Percentiles rank a stretch among this genome's conserved stretches.
These are phyloP conservation scores for Sycophaga agraensis DNA, from an alignment of 1,140 invertebrate species.

Conservation along the genomic window DNA sequence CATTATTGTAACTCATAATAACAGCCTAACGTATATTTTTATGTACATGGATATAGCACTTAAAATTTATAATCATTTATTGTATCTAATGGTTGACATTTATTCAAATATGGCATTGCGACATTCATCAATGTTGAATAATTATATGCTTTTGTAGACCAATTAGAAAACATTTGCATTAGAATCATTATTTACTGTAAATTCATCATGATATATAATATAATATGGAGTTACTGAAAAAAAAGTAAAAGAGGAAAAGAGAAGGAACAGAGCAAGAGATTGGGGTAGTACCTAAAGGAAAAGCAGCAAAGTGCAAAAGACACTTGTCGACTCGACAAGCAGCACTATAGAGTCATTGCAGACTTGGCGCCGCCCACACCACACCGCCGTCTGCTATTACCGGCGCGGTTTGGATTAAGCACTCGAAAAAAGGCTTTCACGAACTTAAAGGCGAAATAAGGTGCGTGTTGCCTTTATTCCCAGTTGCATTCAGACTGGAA, in stretches of 20 bases:
- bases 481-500: background rate
- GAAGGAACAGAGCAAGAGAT: background rate
- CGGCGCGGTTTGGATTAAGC: conserved; percentile 1
- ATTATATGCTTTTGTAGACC: too few relatives aligned
- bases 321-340: background rate
- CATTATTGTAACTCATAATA: too few relatives aligned
- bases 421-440: conserved; percentile 27
- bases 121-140: too few relatives aligned
- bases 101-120: too few relatives aligned
- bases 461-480: conserved; percentile 8
- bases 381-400: background rate
- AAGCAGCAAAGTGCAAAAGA: conserved; percentile 20
- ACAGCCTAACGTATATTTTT: too few relatives aligned
- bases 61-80: too few relatives aligned
- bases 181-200: background rate
- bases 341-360: conserved; percentile 6
- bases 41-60: background rate
- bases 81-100: too few relatives aligned
- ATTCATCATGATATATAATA: background rate
- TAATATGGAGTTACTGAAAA: too few relatives aligned
- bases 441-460: conserved; percentile 16
- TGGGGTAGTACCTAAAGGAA: background rate
- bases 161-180: background rate
- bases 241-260: background rate
- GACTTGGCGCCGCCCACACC: background rate